phyloP scores from a whole-genome alignment of 2,888 invertebrate genomes.

The Tetranychus piercei region DNA sequence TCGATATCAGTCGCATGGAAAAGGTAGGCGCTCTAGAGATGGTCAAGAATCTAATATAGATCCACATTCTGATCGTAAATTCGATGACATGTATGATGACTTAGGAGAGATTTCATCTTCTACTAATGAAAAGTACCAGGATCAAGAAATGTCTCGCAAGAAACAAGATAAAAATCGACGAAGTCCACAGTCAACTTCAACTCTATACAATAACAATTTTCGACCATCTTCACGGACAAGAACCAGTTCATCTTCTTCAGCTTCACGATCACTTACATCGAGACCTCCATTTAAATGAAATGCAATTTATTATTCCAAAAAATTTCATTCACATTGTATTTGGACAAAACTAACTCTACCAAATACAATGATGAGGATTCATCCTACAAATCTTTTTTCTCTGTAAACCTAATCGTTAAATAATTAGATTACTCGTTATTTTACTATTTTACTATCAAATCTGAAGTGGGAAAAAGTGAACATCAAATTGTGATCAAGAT shows the following conservation, averaged over 20 bases:
- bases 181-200: neutral
- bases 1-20: neutral
- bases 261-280: neutral
- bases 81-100: neutral
- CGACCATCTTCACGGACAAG: neutral
- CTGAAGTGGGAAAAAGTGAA: too few relatives aligned
- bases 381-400: too few relatives aligned
- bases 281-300: constrained; percentile 4
- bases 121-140: neutral
- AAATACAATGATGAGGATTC: too few relatives aligned
- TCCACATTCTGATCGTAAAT: neutral
- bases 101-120: neutral
- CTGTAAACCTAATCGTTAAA: too few relatives aligned
- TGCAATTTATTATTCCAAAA: neutral
- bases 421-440: too few relatives aligned
- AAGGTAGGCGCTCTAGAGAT: neutral
- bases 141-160: neutral
- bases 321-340: too few relatives aligned
- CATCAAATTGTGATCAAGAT: too few relatives aligned
- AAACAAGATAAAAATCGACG: neutral
- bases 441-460: too few relatives aligned
- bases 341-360: too few relatives aligned
- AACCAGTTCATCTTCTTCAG: neutral
- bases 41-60: constrained; percentile 13
- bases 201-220: neutral